phyloP scores from a whole-genome alignment of 2,113 vertebrate species.

The Gopherus evgoodei region DNA sequence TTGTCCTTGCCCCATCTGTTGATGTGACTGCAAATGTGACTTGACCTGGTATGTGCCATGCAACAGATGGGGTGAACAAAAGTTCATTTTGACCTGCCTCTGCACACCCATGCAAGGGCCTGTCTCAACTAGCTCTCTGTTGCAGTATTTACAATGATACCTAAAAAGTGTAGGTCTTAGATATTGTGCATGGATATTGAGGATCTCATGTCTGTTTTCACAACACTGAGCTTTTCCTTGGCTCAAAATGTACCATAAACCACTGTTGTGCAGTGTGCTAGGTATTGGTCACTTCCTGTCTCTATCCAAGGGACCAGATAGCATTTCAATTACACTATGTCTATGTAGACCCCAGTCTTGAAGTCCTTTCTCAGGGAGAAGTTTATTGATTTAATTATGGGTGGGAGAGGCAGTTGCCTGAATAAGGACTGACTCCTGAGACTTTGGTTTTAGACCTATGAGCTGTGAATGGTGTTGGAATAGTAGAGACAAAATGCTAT shows the following conservation, averaged over 20 bases:
- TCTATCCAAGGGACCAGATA: neutral
- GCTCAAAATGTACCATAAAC: neutral
- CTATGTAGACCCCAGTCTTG: neutral
- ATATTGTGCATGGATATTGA: fast-evolving
- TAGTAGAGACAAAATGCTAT: neutral
- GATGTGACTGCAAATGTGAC: neutral
- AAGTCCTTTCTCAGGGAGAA: neutral
- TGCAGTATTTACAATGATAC: neutral
- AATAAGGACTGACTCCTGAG: neutral
- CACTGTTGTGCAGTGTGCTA: neutral
- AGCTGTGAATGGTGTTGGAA: neutral
- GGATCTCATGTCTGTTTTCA: neutral
- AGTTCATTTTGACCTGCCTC: neutral
- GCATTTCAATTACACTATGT: neutral
- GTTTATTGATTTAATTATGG: neutral
- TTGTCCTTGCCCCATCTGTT: neutral
- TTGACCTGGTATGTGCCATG: neutral
- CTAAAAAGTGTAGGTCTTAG: neutral
- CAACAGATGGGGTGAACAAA: neutral
- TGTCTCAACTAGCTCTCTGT: neutral
- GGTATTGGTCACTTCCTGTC: neutral
- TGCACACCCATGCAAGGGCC: no score
- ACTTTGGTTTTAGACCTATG: neutral
- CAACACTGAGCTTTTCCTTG: neutral
- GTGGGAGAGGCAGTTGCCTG: neutral